Percentiles rank a stretch among this genome's conserved stretches.
Evolutionary conservation across 2,797 vertebrate genomes (phyloP).

Genomic region (Molossus molossus): DNA sequence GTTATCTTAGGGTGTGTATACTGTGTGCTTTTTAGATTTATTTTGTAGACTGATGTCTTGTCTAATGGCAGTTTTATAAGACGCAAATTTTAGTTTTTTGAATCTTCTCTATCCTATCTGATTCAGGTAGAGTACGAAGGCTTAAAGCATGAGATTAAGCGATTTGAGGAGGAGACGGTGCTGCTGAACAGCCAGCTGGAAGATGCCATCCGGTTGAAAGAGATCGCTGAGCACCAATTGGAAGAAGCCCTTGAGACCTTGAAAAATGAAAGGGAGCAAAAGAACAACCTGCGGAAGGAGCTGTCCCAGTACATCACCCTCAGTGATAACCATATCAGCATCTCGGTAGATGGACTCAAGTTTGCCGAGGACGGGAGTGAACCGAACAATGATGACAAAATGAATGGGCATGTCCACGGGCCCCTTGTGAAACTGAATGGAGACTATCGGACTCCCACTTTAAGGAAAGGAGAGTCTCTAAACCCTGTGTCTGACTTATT

Average conservation of each 20-base stretch:
- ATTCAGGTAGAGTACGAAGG: constrained; percentile 99
- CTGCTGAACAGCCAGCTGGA: constrained; percentile 98
- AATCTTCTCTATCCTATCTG: constrained; percentile 89
- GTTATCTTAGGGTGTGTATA: not conserved
- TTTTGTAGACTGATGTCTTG: constrained; percentile 43
- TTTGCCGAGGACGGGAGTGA: constrained; percentile 93
- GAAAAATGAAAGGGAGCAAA: constrained; percentile 98
- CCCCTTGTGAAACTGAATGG: constrained; percentile 94
- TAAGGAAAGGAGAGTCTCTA: constrained; percentile 94
- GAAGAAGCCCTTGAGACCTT: constrained; percentile 97
- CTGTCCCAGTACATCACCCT: constrained; percentile 96
- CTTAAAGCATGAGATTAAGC: constrained; percentile 98
- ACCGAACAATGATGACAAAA: constrained; percentile 96
- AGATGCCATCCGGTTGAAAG: constrained; percentile 97
- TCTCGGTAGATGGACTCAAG: constrained; percentile 96
- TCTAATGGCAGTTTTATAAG: constrained; percentile 87
- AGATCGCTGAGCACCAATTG: constrained; percentile 96
- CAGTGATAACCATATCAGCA: constrained; percentile 95
- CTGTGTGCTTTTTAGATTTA: not conserved
- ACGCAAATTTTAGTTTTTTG: constrained; percentile 90
- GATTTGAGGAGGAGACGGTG: constrained; percentile 98
- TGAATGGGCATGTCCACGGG: constrained; percentile 94
- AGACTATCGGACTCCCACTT: constrained; percentile 91
- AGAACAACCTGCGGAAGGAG: constrained; percentile 97
- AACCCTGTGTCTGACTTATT: constrained; percentile 97